Conservation (phyloP, 1,140 invertebrate species). For the Sitobion miscanthi region DNA sequence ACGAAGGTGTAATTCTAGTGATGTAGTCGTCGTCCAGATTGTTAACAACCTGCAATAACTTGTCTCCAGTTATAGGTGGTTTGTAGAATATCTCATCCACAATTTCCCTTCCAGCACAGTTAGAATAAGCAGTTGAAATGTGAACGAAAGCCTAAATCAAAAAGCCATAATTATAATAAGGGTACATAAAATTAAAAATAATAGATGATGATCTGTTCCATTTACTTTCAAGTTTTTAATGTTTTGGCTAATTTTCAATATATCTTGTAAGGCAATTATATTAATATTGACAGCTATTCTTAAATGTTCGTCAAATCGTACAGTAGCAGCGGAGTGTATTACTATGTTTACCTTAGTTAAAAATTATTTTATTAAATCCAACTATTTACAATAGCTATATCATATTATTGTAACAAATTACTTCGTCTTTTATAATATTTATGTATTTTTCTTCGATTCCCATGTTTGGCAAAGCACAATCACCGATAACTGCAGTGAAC, state of each 20-base stretch:
- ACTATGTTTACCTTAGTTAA: constrained; percentile 65
- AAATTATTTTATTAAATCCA: not conserved
- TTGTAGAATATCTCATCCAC: constrained; percentile 75
- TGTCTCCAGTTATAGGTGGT: constrained; percentile 66
- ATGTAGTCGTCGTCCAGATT: constrained; percentile 64
- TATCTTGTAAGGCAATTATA: constrained; percentile 68
- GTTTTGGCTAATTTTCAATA: constrained; percentile 62
- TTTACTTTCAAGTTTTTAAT: constrained; percentile 39
- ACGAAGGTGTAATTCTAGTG: constrained; percentile 65
- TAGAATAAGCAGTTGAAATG: constrained; percentile 75
- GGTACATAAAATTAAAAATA: not conserved
- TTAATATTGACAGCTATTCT: constrained; percentile 70
- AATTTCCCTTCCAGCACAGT: constrained; percentile 68
- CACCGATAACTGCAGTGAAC: constrained; percentile 65
- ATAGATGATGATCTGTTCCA: not conserved
- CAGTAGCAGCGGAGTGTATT: constrained; percentile 87
- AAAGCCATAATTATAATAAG: not conserved
- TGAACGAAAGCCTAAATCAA: constrained; percentile 68
- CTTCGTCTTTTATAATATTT: constrained; percentile 66
- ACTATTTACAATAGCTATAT: not conserved
- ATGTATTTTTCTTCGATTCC: constrained; percentile 65
- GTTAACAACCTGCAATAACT: constrained; percentile 64
- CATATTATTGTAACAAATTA: constrained; percentile 62
- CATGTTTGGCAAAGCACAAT: constrained; percentile 65
- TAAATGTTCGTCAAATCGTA: constrained; percentile 85